These are phyloP conservation scores for Hemicordylus capensis DNA, from an alignment of 2,113 vertebrate species.

Conservation along the genomic window DNA sequence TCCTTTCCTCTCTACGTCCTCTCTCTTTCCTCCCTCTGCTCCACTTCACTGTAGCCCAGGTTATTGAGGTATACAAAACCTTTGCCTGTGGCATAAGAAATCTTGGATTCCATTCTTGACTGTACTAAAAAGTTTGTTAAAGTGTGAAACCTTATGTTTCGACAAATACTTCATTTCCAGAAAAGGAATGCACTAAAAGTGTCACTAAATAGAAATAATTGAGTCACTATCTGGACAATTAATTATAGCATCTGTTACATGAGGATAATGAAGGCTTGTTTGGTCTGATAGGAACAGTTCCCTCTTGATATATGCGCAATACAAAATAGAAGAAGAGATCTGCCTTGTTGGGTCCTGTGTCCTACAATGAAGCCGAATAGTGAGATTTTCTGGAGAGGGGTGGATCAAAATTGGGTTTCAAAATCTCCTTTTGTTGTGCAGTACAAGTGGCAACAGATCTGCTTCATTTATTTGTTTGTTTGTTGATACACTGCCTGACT, in stretches of 20 bases:
- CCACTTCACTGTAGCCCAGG: no score
- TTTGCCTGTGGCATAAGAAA: neutral
- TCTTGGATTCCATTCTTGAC: neutral
- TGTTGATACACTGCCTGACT: no score
- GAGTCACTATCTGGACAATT: neutral
- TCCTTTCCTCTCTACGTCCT: no score
- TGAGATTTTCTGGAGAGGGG: no score
- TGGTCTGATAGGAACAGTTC: neutral
- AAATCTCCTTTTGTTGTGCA: constrained; percentile 56
- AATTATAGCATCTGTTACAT: neutral
- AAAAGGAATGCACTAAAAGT: constrained; percentile 15
- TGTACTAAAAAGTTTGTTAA: neutral
- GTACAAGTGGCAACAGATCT: constrained; percentile 51
- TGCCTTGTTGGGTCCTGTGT: neutral
- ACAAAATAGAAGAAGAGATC: neutral
- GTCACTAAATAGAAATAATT: neutral
- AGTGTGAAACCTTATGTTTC: neutral
- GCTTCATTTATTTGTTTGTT: no score
- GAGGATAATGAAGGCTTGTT: neutral
- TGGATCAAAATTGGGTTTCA: constrained; percentile 9
- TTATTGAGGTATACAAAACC: neutral
- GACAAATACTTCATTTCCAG: constrained; percentile 6
- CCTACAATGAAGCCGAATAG: neutral
- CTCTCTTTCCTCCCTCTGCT: no score
- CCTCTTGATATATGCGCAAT: neutral